phyloP scores from a whole-genome alignment of 2,113 vertebrate genomes.

The Alectura lathami region DNA sequence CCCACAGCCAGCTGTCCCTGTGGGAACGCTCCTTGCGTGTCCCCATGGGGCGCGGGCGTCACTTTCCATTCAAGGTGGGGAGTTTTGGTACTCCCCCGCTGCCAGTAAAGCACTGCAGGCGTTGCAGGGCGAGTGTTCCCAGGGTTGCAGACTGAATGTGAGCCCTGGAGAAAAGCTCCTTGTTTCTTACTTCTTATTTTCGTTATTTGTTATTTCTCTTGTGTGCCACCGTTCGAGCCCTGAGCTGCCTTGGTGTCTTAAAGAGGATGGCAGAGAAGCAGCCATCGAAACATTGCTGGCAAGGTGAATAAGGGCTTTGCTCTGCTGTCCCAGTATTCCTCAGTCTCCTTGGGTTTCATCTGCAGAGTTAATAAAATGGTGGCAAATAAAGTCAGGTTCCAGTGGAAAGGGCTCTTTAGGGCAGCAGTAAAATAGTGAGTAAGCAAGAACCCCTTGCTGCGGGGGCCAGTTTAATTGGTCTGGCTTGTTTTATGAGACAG shows the following conservation, averaged over 20 bases:
- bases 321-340: conserved; percentile 41
- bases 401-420: conserved; percentile 62
- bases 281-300: background rate
- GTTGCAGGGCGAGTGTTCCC: background rate
- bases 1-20: background rate
- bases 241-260: background rate
- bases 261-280: background rate
- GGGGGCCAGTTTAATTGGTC: conserved; percentile 66
- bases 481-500: conserved; percentile 69
- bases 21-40: background rate
- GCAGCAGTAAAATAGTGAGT: conserved; percentile 61
- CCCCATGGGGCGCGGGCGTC: background rate
- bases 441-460: conserved; percentile 67
- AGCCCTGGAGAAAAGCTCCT: background rate
- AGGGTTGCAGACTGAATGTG: background rate
- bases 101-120: background rate
- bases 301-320: background rate
- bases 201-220: too few relatives aligned
- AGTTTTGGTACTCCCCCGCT: background rate
- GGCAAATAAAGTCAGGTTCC: conserved; percentile 60
- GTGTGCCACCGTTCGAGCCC: background rate
- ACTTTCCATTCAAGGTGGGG: background rate
- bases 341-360: conserved; percentile 55
- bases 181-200: background rate
- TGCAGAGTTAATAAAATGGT: conserved; percentile 69